Conservation (phyloP, 2,888 invertebrate species). For the Chloromyia formosa region DNA sequence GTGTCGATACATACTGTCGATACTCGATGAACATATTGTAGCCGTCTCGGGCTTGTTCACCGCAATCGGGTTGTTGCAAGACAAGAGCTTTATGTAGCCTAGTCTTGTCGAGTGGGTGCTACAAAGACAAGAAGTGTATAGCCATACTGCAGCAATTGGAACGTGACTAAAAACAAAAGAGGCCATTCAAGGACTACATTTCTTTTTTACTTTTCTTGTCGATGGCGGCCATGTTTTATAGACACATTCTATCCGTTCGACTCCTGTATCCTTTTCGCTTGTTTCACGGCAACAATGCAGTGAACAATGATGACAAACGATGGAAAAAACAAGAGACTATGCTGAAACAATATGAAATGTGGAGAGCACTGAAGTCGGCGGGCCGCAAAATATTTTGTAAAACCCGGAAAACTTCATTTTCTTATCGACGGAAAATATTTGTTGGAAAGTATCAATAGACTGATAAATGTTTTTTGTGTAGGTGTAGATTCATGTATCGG, state of each 20-base stretch:
- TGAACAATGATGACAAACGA: slow-evolving; percentile 19
- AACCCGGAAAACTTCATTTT: slow-evolving; percentile 41
- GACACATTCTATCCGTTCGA: slow-evolving; percentile 45
- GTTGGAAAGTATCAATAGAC: slow-evolving; percentile 25
- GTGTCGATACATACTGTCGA: slow-evolving; percentile 35
- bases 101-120: neutral
- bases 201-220: slow-evolving; percentile 44
- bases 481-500: no score
- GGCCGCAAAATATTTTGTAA: slow-evolving; percentile 42
- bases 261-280: slow-evolving; percentile 39
- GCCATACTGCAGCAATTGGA: slow-evolving; percentile 51
- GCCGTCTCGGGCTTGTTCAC: neutral
- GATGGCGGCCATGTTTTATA: slow-evolving; percentile 53
- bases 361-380: slow-evolving; percentile 29
- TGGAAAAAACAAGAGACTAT: slow-evolving; percentile 6
- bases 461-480: neutral
- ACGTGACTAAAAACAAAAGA: slow-evolving; percentile 55
- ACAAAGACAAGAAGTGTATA: slow-evolving; percentile 26
- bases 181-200: slow-evolving; percentile 50
- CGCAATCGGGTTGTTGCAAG: neutral
- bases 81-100: slow-evolving; percentile 10
- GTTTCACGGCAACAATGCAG: slow-evolving; percentile 26
- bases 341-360: slow-evolving; percentile 20
- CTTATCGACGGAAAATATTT: slow-evolving; percentile 42
- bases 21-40: slow-evolving; percentile 3